Conservation (phyloP, 1,140 invertebrate species). For the Drosophila ironensis region DNA sequence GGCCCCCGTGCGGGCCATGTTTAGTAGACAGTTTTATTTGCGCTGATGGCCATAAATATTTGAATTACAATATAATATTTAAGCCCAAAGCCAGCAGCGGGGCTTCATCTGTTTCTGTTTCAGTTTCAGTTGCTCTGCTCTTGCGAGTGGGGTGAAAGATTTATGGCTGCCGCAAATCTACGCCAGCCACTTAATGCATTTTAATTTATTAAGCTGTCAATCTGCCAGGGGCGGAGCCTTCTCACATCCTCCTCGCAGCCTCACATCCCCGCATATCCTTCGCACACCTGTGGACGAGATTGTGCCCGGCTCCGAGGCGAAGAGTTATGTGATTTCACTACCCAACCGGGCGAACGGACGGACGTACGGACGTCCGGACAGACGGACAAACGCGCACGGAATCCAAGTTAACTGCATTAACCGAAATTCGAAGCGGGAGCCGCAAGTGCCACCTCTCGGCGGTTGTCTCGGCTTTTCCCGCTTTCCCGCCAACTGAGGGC, state of each 20-base stretch:
- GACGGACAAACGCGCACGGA: constrained; percentile 19
- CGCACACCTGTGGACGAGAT: constrained; percentile 20
- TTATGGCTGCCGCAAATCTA: constrained; percentile 75
- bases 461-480: not conserved
- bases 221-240: constrained; percentile 23
- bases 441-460: not conserved
- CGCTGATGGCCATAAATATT: constrained; percentile 79
- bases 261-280: not conserved
- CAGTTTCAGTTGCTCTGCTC: not conserved
- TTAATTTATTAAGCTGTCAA: constrained; percentile 80
- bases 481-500: not conserved
- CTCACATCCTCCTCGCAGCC: not conserved
- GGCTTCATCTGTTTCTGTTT: not conserved
- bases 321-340: constrained; percentile 22
- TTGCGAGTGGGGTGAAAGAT: constrained; percentile 53
- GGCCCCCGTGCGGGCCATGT: constrained; percentile 11
- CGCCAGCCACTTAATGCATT: constrained; percentile 75
- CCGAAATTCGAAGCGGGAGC: not conserved
- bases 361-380: no score
- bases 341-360: not conserved
- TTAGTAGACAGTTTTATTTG: constrained; percentile 78
- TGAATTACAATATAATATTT: constrained; percentile 81
- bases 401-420: constrained; percentile 25
- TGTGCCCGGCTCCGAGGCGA: not conserved
- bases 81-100: constrained; percentile 48